Evolutionary conservation across 2,113 vertebrate genomes (phyloP).

Genomic region (Xenus cinereus): DNA sequence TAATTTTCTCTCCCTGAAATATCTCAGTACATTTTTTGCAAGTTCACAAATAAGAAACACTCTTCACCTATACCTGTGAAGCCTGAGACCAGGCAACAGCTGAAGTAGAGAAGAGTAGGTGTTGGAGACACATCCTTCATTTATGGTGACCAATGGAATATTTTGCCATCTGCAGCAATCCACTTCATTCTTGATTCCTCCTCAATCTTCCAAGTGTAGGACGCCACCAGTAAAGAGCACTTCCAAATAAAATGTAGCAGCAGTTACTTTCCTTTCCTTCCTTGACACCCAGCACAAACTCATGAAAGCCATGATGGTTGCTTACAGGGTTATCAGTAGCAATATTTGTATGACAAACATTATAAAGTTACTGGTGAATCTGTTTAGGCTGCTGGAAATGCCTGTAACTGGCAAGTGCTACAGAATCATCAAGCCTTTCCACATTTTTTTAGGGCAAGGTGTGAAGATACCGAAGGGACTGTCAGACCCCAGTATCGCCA

Average conservation of each 20-base stretch:
- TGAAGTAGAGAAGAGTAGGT: not conserved
- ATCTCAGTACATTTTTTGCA: not conserved
- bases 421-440: not conserved
- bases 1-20: not conserved
- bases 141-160: not conserved
- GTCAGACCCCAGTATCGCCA: not conserved
- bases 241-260: not conserved
- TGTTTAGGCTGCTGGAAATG: not conserved
- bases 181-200: not conserved
- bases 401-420: not conserved
- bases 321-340: not conserved
- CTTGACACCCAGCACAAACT: not conserved
- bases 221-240: not conserved
- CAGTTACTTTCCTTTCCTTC: not conserved
- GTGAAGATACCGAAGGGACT: not conserved
- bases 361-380: not conserved
- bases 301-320: not conserved
- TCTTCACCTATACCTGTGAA: not conserved
- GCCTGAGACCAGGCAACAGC: not conserved
- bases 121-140: not conserved
- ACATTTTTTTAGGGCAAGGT: not conserved
- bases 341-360: not conserved
- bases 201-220: not conserved
- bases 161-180: not conserved
- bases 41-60: not conserved